Base-by-base conservation (phyloP, 2,888 invertebrate genomes). In the Diarsia dahlii region DNA sequence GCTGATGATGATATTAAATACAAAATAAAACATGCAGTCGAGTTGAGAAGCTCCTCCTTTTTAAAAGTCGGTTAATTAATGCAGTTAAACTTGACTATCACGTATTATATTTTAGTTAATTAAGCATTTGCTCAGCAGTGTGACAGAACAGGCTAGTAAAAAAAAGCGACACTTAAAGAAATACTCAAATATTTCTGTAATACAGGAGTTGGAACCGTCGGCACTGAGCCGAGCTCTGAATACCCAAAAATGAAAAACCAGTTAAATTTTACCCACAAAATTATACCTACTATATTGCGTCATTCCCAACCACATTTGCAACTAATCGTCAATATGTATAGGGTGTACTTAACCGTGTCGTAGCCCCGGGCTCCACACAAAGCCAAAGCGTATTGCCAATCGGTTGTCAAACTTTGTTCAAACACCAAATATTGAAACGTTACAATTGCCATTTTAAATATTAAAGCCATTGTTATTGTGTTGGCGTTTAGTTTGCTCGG, bases 371-470 rank as follows among this genome's bases (percentile, higher is more conserved):
- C 82, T 9, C 60, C 73, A 74, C 58, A 70, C 78, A 77, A 72
- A 56, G 72, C 68, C 82, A 77, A 72, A 56, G 72, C 68, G 77
- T 71, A 77, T 56, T 66, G 70, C 74, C 63, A 20, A 67, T 70
- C 65, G 23, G 70, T 80, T 80, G 84, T 76, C 84, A 84, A 80
- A 82, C 76, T 68, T 62, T 58, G 73, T 71, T 82, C 81, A 80
- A 81, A 83, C 66, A 81, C 68, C 81, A 76, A 85, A 78, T 83
- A 83, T 83, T 85, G 77, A 78, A 83, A 83, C 84, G 71, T 68
- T 65, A 76, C 83, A 83, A 84, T 83, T 76, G 83, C 23, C 18
- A 71, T 85, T 83, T 84, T 74, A 76, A 75, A 81, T 85, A 84
- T 81, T 83, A 74, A 84, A 64, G 68, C 18, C 56, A 23, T 23